Evolutionary conservation across 2,888 invertebrate species (phyloP).

Genomic region (Drosophila anomalipes): DNA sequence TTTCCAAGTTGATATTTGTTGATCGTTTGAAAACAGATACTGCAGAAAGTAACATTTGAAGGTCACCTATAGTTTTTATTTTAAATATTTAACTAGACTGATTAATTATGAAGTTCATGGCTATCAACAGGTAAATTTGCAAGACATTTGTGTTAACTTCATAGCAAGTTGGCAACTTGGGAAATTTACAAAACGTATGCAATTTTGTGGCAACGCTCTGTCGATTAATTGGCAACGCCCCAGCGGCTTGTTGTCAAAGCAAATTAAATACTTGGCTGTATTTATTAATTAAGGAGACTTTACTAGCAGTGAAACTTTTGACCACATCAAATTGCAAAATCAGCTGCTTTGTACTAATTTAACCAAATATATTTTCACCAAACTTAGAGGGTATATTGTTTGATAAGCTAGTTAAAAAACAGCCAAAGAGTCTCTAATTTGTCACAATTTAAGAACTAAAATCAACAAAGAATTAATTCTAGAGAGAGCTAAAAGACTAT

Average conservation of each 20-base stretch:
- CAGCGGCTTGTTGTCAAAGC: neutral
- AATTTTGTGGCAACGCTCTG: slow-evolving; percentile 3
- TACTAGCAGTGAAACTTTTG: neutral
- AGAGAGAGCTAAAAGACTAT: neutral
- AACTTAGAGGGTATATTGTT: neutral
- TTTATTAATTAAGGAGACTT: neutral
- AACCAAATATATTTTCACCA: neutral
- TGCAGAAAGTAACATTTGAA: slow-evolving; percentile 31
- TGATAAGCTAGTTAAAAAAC: neutral
- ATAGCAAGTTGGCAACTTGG: neutral
- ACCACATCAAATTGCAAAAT: neutral
- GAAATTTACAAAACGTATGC: neutral
- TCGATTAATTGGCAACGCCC: neutral
- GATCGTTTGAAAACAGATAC: slow-evolving; percentile 30
- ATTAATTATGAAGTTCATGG: neutral
- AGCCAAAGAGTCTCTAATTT: neutral
- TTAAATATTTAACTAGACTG: slow-evolving; percentile 5
- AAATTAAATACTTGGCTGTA: neutral
- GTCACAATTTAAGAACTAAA: neutral
- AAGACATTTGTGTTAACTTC: neutral
- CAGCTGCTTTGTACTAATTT: neutral
- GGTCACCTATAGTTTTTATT: slow-evolving; percentile 22
- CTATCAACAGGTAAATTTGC: neutral
- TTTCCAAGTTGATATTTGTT: slow-evolving; percentile 51
- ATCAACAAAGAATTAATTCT: neutral